Base-by-base conservation (phyloP, 1,140 invertebrate species). In the Drosophila busckii region DNA sequence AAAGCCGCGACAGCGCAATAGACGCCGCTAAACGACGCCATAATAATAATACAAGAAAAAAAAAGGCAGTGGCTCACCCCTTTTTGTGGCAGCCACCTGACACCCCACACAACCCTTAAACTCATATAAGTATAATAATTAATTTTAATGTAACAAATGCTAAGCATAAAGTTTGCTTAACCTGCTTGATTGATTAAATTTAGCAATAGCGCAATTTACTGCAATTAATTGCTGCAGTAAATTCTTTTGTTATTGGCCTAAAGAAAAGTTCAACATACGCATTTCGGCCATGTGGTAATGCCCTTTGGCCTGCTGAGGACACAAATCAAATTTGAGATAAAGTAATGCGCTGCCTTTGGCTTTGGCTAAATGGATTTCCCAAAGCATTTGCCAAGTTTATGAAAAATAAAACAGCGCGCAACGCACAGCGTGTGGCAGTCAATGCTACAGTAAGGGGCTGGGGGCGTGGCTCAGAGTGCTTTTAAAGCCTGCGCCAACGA, bases 381-480 rank as follows among this genome's bases (percentile, higher is more conserved):
- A 55, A 60, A 78, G 37, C 71, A 78, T 78, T 78, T 78, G 71
- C 71, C 71, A 78, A 78, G 68, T 78, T 78, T 78, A 78, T 80
- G 71, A 78, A 78, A 78, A 71, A 78, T 76, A 80, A 78, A 64
- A 55, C 46, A 42, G 42, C 32, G 35, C 35, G 16, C 26, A 50
- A 42, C 19, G 40, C 10, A 32, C 19, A 22, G 56, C 32, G 32
- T 52, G 37, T 32, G 37, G 49, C 41, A n/a, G n/a, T n/a, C n/a
- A n/a, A n/a, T n/a, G n/a, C n/a, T n/a, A n/a, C n/a, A n/a, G n/a
- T n/a, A n/a, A n/a, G n/a, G n/a, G n/a, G n/a, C n/a, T n/a, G n/a
- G 41, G 34, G 45, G 61, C 34, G 61, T 65, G 62, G 65, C 52
- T 61, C 73, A 78, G 82, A 78, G 75, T 78, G 71, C 71, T 80